These are phyloP conservation scores for Orius laevigatus DNA, from an alignment of 1,140 invertebrate species.

Conservation along the genomic window DNA sequence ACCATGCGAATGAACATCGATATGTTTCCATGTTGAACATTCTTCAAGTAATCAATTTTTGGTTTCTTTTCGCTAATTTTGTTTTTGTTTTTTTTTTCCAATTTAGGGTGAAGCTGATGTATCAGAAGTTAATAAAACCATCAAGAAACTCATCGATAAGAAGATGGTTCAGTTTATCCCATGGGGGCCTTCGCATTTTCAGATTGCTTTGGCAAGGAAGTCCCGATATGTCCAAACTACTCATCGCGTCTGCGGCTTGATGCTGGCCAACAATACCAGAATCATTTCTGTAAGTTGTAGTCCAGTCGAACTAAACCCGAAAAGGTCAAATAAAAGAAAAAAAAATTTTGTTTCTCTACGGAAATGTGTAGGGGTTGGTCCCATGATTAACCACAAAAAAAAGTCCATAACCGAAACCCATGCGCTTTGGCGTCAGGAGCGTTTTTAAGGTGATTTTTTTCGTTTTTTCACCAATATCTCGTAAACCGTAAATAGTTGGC, in stretches of 20 bases:
- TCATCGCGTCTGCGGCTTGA: conserved; percentile 87
- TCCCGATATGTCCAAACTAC: conserved; percentile 89
- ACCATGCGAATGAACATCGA: conserved; percentile 77
- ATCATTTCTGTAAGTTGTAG: conserved; percentile 68
- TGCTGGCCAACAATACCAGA: conserved; percentile 95
- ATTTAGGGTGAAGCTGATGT: conserved; percentile 87
- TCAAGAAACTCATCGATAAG: conserved; percentile 86
- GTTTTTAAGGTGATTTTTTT: no score
- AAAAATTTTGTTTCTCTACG: no score
- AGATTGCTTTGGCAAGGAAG: conserved; percentile 86
- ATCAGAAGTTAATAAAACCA: conserved; percentile 83
- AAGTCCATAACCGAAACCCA: no score
- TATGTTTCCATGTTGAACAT: conserved; percentile 98
- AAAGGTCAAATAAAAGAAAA: no score
- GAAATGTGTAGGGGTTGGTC: no score
- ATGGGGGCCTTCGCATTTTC: conserved; percentile 94
- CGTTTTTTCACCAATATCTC: no score
- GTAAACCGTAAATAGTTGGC: no score
- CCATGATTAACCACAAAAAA: no score
- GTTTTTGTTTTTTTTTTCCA: conserved; percentile 15
- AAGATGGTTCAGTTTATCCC: conserved; percentile 93
- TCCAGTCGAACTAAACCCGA: no score
- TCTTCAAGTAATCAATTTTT: conserved; percentile 65
- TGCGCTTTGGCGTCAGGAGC: no score
- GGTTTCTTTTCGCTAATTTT: neutral